Evolutionary conservation across 2,797 vertebrate genomes (phyloP), one percentile per base, ranked within the genome.

Genomic region (Acanthis flammea): DNA sequence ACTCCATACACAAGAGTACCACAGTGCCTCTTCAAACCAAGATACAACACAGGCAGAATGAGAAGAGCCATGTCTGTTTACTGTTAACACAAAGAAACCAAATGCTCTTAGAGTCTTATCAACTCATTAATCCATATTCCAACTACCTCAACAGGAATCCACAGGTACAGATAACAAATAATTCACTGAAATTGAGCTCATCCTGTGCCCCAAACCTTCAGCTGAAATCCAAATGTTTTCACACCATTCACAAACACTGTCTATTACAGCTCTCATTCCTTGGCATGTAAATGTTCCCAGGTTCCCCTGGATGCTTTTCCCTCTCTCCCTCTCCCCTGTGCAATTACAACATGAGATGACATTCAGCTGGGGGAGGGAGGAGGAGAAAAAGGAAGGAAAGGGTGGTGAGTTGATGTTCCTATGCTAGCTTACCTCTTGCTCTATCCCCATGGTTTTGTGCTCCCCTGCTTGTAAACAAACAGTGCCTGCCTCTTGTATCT

Each of bases 321-420:
- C 41, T 63, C 66, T 67, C 55, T 88, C 51, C 73, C 45, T 41
- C 50, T 72, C 73, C n/a, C 75, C 25, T 30, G 19, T 65, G 31
- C 61, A 83, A 68, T 55, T 68, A 65, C 31, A 92, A 44, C 2
- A 9, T 14, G 78, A 94, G 60, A 50, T 88, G 57, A 30, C 45
- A 88, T 60, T 57, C 53, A n/a, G n/a, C 68, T 33, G 12, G 7
- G n/a, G 15, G 41, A 91, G 48, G 51, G 55, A 96, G 30, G 22
- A 62, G 35, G 22, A 67, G 16, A 68, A 68, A 82, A 91, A 66
- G 76, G 85, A 95, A 96, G 84, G 93, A 89, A 92, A 93, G 84
- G 86, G 81, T 44, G 57, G 68, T 13, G 63, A 84, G 83, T 39
- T 24, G 80, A 67, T 86, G 35, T 68, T 73, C 68, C 75, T 47